Conservation (phyloP, 2,888 invertebrate species). For the Rhopalosiphum nymphaeae region DNA sequence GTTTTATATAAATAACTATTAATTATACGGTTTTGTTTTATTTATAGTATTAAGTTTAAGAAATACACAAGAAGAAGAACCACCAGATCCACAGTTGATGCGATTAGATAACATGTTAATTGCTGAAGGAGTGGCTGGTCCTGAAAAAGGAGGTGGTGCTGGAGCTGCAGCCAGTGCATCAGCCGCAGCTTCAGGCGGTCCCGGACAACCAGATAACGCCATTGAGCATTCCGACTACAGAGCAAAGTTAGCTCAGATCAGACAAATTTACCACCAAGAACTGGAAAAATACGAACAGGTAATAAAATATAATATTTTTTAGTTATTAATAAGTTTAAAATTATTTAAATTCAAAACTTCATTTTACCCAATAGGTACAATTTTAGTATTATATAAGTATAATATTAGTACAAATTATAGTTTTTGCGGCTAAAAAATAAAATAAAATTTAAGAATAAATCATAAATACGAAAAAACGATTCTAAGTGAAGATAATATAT, state of each 20-base stretch:
- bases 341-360: background rate
- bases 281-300: conserved; percentile 99
- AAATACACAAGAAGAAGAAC: conserved; percentile 98
- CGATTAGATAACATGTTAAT: conserved; percentile 98
- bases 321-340: background rate
- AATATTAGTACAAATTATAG: background rate
- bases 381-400: background rate
- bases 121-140: conserved; percentile 97
- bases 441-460: background rate
- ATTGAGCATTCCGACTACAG: conserved; percentile 99
- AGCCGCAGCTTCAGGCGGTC: conserved; percentile 82
- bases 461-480: background rate
- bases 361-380: background rate
- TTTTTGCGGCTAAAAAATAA: too few relatives aligned
- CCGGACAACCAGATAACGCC: conserved; percentile 89
- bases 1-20: background rate
- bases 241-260: conserved; percentile 97
- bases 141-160: conserved; percentile 91
- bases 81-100: conserved; percentile 98
- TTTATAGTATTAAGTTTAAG: conserved; percentile 88
- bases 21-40: background rate
- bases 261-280: conserved; percentile 99
- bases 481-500: background rate
- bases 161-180: conserved; percentile 91
- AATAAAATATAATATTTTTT: conserved; percentile 66